phyloP scores from a whole-genome alignment of 2,113 vertebrate genomes.

The Dunckerocampus dactyliophorus region DNA sequence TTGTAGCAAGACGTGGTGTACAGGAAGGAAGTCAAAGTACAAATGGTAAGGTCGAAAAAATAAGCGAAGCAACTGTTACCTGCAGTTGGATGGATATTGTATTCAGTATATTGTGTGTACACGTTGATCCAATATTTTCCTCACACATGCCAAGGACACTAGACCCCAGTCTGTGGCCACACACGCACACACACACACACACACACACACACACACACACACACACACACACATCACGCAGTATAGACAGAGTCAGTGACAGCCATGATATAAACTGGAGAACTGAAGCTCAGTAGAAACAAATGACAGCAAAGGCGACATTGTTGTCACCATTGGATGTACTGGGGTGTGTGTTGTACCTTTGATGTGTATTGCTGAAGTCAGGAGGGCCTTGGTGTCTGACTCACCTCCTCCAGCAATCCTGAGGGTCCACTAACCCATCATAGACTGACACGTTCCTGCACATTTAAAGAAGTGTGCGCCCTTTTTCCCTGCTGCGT shows the following conservation, averaged over 20 bases:
- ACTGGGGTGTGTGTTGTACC: too few species aligned
- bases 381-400: too few species aligned
- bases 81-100: neutral
- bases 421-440: conserved; percentile 12
- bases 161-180: conserved; percentile 21
- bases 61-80: neutral
- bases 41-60: neutral
- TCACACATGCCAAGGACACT: conserved; percentile 54
- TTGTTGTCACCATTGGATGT: too few species aligned
- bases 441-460: conserved; percentile 53
- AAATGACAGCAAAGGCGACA: too few species aligned
- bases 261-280: conserved; percentile 6
- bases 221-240: conserved; percentile 8
- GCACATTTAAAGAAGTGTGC: conserved; percentile 35
- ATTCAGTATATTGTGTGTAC: neutral
- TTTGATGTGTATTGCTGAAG: too few species aligned
- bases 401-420: too few species aligned
- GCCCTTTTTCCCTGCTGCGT: neutral
- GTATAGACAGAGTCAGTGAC: conserved; percentile 17
- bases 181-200: neutral
- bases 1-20: too few species aligned
- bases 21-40: too few species aligned
- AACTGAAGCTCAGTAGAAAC: too few species aligned
- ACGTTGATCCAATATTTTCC: conserved; percentile 26
- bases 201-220: too few species aligned